Evolutionary conservation across 2,797 vertebrate species (phyloP), one percentile per base, ranked within the genome.

Genomic region (Ctenopoma kingsleyae): DNA sequence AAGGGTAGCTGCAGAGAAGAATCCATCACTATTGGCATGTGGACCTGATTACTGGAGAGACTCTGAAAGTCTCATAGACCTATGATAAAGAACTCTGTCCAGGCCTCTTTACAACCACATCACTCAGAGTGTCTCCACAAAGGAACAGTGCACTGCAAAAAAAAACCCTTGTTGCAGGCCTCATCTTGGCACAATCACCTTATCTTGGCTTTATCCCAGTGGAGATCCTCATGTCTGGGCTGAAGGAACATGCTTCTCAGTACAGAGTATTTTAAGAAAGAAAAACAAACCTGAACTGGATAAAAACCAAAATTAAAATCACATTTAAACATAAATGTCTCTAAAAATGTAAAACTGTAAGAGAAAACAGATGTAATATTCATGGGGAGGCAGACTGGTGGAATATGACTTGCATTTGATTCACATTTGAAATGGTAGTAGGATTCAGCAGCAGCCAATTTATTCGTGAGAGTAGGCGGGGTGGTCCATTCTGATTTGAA

Each of bases 11-110:
- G 83, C 71, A 63, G 76, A 79, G 78, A 79, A 71, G 73, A 92
- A 93, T 94, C 87, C 93, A 95, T 95, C 91, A 94, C 87, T 93
- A 93, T 93, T 91, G 90, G 81, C 89, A 91, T 88, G 80, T 90
- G 80, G 56, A 83, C 80, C 85, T 93, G 92, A 94, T 84, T 91
- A 93, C 82, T 85, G 68, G 80, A 88, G 90, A 90, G 86, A 89
- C 78, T 85, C 89, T 71, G 83, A 87, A 89, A 87, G 82, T 88
- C 93, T 93, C 78, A 86, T 86, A 89, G 91, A 91, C 85, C 90
- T 61, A 87, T 94, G 88, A 93, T 92, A 85, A 90, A 88, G 90
- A 92, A 92, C 91, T 93, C 92, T 91, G 91, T 91, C 93, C 65
- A 63, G 80, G 70, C 72, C 74, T 88, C 89, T 94, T 94, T 91